These are phyloP conservation scores for Atta texana DNA, from an alignment of 1,140 invertebrate genomes.

Conservation along the genomic window DNA sequence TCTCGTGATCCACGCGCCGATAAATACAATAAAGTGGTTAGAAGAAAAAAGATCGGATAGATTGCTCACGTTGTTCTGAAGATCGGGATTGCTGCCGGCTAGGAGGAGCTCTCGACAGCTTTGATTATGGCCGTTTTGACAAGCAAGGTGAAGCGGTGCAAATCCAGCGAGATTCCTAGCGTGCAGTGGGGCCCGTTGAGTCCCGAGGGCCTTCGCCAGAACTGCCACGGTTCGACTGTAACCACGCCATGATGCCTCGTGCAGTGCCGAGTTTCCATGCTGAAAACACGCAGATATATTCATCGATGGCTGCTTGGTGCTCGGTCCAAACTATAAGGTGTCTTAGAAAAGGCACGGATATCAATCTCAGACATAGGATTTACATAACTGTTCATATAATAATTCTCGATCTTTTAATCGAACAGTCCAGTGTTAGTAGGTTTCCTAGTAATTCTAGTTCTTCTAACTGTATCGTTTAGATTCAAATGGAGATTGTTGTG, in stretches of 20 bases:
- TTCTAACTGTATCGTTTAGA: background rate
- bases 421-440: background rate
- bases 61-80: constrained; percentile 94
- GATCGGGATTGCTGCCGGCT: constrained; percentile 94
- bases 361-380: background rate
- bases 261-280: constrained; percentile 97
- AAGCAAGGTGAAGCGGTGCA: constrained; percentile 96
- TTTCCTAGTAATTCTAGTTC: background rate
- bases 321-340: constrained; percentile 29
- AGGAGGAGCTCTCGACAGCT: constrained; percentile 95
- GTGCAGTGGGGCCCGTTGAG: constrained; percentile 90
- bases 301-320: constrained; percentile 22
- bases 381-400: background rate
- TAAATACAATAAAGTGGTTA: background rate
- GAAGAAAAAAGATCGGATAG: background rate
- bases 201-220: constrained; percentile 89
- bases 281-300: constrained; percentile 84
- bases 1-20: background rate
- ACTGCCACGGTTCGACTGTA: constrained; percentile 94
- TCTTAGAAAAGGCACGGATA: background rate
- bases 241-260: constrained; percentile 98
- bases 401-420: background rate
- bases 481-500: background rate
- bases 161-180: constrained; percentile 95
- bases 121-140: constrained; percentile 99